phyloP scores from a whole-genome alignment of 2,113 vertebrate species.

The Mobula hypostoma region DNA sequence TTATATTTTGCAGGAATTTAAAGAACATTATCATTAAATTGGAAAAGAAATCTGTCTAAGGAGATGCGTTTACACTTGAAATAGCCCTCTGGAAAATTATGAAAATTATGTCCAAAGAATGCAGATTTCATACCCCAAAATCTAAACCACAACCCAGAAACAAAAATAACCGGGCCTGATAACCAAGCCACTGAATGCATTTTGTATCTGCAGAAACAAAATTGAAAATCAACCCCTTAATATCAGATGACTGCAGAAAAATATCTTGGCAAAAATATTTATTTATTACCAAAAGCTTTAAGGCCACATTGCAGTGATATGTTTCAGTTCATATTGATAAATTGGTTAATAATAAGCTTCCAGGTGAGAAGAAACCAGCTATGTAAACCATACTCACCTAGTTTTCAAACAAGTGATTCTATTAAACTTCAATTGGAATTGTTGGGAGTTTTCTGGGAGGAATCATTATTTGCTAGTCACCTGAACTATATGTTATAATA shows the following conservation, averaged over 20 bases:
- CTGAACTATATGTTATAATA: not conserved
- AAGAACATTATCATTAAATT: not conserved
- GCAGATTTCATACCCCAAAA: not conserved
- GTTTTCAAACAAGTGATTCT: not conserved
- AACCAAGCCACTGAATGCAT: not conserved
- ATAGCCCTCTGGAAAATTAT: not conserved
- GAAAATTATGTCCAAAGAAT: not conserved
- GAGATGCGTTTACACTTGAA: not conserved
- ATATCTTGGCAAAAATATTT: not conserved
- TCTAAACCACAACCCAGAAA: not conserved
- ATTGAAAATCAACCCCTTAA: not conserved
- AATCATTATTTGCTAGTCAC: not conserved
- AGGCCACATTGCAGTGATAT: not conserved
- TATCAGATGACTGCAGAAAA: not conserved
- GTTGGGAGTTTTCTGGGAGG: not conserved
- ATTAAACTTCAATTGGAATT: not conserved
- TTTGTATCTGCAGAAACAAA: not conserved
- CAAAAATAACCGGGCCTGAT: not conserved
- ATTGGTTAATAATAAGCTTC: not conserved
- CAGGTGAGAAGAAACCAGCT: constrained; percentile 26
- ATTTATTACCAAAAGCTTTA: not conserved
- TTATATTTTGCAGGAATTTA: not conserved
- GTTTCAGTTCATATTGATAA: constrained; percentile 23
- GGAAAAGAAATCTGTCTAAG: not conserved
- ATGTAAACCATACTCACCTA: not conserved